These are phyloP conservation scores for Altica lythri DNA, from an alignment of 2,888 invertebrate genomes.

Conservation along the genomic window DNA sequence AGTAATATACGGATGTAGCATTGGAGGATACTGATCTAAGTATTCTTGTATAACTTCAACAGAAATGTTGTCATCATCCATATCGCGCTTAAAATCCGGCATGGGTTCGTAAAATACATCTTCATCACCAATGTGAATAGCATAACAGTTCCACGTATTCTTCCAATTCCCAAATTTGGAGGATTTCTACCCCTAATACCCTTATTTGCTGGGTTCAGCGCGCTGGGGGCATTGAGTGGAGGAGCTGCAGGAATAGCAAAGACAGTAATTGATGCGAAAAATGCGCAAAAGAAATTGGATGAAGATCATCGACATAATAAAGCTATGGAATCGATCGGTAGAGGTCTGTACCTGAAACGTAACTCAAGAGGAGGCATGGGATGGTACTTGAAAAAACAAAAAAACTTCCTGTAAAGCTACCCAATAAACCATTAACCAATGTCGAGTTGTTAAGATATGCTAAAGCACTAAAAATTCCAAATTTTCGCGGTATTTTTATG, in stretches of 20 bases:
- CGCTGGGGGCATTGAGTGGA: conserved; percentile 44
- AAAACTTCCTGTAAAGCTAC: conserved; percentile 26
- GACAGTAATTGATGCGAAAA: conserved; percentile 46
- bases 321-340: conserved; percentile 50
- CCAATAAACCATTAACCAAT: conserved; percentile 25
- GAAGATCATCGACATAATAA: conserved; percentile 49
- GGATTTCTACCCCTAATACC: conserved; percentile 48
- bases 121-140: not conserved
- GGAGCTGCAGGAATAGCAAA: conserved; percentile 49
- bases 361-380: not conserved
- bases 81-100: too few relatives aligned
- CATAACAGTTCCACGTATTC: conserved; percentile 4
- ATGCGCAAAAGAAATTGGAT: conserved; percentile 44
- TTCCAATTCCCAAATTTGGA: conserved; percentile 27
- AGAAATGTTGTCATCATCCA: not conserved
- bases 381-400: conserved; percentile 7
- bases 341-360: conserved; percentile 24
- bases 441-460: conserved; percentile 24
- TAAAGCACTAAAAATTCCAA: conserved; percentile 21
- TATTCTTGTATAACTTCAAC: not conserved
- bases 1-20: not conserved
- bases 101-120: too few relatives aligned
- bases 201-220: conserved; percentile 45
- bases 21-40: not conserved
- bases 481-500: conserved; percentile 37